These are phyloP conservation scores for Epicauta chinensis DNA, from an alignment of 1,140 invertebrate genomes.

Conservation along the genomic window DNA sequence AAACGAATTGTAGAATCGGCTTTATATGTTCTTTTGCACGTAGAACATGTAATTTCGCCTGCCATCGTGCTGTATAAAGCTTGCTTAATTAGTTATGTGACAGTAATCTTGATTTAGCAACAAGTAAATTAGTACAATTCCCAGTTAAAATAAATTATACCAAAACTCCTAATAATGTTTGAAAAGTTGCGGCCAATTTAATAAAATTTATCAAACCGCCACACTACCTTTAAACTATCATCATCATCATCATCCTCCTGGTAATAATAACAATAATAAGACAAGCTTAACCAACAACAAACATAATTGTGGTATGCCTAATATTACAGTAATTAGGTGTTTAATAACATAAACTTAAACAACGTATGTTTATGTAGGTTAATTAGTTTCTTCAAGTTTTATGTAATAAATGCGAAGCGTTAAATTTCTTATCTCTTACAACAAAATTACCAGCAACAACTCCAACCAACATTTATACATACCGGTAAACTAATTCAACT, in stretches of 20 bases:
- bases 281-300: constrained; percentile 10
- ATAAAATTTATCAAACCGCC: constrained; percentile 14
- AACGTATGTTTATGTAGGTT: constrained; percentile 11
- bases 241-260: too few species aligned
- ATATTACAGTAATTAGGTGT: constrained; percentile 19
- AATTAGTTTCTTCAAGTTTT: constrained; percentile 6
- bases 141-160: constrained; percentile 1
- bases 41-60: too few species aligned
- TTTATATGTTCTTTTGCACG: too few species aligned
- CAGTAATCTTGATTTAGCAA: constrained; percentile 9
- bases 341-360: constrained; percentile 13
- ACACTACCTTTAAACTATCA: constrained; percentile 1
- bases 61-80: too few species aligned
- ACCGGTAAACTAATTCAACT: too few species aligned
- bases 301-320: constrained; percentile 8
- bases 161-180: constrained; percentile 1
- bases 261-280: constrained; percentile 2
- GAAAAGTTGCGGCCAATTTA: constrained; percentile 9
- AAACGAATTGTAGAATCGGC: too few species aligned
- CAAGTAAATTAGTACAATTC: not conserved
- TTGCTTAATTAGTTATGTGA: constrained; percentile 4
- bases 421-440: not conserved
- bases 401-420: not conserved
- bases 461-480: too few species aligned
- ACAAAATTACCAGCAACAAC: too few species aligned